Evolutionary conservation across 2,113 vertebrate genomes (phyloP).

Genomic region (Carettochelys insculpta): DNA sequence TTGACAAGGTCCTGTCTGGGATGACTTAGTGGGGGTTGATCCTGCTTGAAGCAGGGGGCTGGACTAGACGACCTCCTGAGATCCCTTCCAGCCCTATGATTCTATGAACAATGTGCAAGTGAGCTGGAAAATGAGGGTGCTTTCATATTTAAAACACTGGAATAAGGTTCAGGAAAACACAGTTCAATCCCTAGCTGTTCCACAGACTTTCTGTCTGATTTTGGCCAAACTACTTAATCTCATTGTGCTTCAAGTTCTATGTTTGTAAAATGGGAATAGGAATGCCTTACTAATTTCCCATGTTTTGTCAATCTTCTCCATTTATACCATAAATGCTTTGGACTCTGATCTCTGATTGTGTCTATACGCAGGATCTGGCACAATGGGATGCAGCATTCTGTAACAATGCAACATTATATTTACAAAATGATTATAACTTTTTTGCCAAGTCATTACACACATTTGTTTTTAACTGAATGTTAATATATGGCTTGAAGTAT

Average conservation of each 20-base stretch:
- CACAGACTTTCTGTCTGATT: neutral
- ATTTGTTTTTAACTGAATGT: neutral
- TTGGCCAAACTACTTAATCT: neutral
- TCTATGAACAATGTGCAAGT: no score
- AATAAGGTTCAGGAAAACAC: neutral
- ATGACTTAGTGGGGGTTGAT: no score
- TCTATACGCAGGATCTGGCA: neutral
- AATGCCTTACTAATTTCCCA: neutral
- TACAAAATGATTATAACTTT: neutral
- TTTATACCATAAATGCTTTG: neutral
- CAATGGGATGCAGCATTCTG: neutral
- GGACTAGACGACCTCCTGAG: no score
- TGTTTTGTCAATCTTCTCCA: neutral
- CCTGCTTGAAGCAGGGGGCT: no score
- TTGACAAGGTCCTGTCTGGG: no score
- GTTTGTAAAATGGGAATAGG: neutral
- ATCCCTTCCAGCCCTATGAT: no score
- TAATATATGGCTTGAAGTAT: neutral
- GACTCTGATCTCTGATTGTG: fast-evolving
- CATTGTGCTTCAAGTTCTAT: neutral
- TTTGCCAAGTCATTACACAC: neutral
- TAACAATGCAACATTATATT: neutral
- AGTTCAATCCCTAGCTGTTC: neutral
- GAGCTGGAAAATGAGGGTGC: no score
- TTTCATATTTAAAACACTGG: fast-evolving